Percentiles rank a stretch among this genome's conserved stretches.
These are phyloP conservation scores for Avahi laniger DNA, from an alignment of 2,797 vertebrate genomes.

Conservation along the genomic window DNA sequence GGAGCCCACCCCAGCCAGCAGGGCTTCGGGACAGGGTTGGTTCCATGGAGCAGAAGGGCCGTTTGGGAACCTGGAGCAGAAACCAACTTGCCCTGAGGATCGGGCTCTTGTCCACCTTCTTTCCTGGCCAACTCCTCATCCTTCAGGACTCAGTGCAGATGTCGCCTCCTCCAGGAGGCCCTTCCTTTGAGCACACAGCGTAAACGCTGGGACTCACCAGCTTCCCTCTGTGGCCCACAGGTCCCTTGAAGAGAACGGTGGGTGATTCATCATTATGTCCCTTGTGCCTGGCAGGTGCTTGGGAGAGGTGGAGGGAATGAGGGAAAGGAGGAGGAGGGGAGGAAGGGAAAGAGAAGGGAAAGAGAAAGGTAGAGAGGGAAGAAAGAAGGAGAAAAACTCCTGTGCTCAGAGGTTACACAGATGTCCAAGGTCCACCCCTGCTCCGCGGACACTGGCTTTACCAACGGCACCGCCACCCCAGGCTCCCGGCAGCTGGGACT, in stretches of 20 bases:
- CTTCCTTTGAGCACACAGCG: neutral
- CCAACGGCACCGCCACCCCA: neutral
- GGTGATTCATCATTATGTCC: neutral
- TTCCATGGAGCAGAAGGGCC: neutral
- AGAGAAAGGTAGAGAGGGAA: neutral
- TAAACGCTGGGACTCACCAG: neutral
- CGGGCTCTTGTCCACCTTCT: neutral
- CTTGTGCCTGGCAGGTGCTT: neutral
- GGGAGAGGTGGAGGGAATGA: neutral
- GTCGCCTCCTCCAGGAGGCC: neutral
- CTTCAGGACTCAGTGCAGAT: neutral
- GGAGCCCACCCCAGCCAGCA: neutral
- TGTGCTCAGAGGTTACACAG: neutral
- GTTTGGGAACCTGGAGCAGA: neutral
- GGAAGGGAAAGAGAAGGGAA: too few relatives aligned
- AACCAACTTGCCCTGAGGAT: neutral
- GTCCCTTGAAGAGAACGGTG: neutral
- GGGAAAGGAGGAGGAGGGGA: neutral
- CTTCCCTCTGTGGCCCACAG: neutral
- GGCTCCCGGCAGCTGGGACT: neutral
- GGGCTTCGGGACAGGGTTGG: neutral
- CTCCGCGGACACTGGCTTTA: neutral
- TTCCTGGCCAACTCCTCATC: neutral
- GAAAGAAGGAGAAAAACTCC: neutral
- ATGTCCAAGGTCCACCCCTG: neutral